Percentiles rank a stretch among this genome's conserved stretches.
These are phyloP conservation scores for Asbolus verrucosus DNA, from an alignment of 1,140 invertebrate genomes.

Conservation along the genomic window DNA sequence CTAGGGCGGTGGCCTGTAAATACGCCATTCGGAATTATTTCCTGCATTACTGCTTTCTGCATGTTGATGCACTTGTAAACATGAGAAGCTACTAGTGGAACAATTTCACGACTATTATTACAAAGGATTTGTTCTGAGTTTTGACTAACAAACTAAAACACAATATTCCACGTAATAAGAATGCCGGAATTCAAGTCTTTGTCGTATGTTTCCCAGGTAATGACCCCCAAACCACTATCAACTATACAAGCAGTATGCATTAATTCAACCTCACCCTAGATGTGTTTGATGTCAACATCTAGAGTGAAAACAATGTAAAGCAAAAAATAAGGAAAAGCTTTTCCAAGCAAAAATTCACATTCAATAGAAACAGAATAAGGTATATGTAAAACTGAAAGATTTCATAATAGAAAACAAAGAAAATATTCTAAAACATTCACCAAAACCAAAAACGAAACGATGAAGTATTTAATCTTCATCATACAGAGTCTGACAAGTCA, in stretches of 20 bases:
- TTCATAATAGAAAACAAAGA: too few relatives aligned
- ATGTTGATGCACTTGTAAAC: slow-evolving; percentile 18
- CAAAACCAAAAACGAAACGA: too few relatives aligned
- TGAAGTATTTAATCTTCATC: too few relatives aligned
- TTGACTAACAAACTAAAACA: neutral
- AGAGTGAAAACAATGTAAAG: too few relatives aligned
- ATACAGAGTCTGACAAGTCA: too few relatives aligned
- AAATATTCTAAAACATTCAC: too few relatives aligned
- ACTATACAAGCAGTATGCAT: neutral
- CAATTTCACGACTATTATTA: neutral
- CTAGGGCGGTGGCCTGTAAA: slow-evolving; percentile 26
- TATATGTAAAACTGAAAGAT: too few relatives aligned
- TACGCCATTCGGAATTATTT: slow-evolving; percentile 22
- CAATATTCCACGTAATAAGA: slow-evolving; percentile 4
- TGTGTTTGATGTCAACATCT: too few relatives aligned
- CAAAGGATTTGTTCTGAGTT: neutral
- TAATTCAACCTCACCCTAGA: too few relatives aligned
- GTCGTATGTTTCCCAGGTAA: neutral
- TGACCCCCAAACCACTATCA: neutral
- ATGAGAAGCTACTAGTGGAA: neutral
- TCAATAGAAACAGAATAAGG: too few relatives aligned
- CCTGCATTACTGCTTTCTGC: slow-evolving; percentile 12
- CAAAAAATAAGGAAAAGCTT: too few relatives aligned
- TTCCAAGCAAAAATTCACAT: too few relatives aligned
- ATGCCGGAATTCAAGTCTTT: neutral